Evolutionary conservation across 2,797 vertebrate species (phyloP).

Genomic region (Oryzias sinensis): DNA sequence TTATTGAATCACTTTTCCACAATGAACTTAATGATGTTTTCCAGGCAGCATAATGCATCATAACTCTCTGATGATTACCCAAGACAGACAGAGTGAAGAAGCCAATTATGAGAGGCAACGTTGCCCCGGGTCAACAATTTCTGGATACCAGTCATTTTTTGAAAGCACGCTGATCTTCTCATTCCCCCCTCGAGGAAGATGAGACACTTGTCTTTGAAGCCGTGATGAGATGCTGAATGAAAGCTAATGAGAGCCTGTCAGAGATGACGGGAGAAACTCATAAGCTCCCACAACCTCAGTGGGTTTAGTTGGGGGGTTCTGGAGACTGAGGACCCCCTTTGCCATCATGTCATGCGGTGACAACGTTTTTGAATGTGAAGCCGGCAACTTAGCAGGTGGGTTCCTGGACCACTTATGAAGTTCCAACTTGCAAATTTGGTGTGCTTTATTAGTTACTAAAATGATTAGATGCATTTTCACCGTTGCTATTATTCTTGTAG

Average conservation of each 20-base stretch:
- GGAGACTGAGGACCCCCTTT: neutral
- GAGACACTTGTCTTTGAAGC: conserved; percentile 73
- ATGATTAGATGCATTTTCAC: no score
- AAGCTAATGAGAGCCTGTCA: conserved; percentile 76
- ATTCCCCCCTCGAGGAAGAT: conserved; percentile 55
- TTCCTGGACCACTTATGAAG: no score
- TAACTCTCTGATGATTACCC: conserved; percentile 60
- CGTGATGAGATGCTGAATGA: conserved; percentile 72
- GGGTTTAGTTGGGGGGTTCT: conserved; percentile 32
- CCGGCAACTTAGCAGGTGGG: no score
- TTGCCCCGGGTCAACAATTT: conserved; percentile 67
- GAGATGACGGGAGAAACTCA: conserved; percentile 61
- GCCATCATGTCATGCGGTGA: no score
- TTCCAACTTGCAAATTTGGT: no score
- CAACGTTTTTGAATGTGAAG: neutral
- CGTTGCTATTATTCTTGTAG: no score
- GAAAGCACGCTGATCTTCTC: conserved; percentile 58
- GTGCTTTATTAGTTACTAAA: no score
- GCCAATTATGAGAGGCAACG: conserved; percentile 68
- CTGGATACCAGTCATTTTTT: conserved; percentile 75
- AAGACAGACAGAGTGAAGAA: conserved; percentile 62
- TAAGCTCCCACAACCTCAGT: conserved; percentile 49
- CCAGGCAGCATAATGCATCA: conserved; percentile 66
- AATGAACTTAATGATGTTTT: conserved; percentile 66
- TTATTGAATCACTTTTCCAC: conserved; percentile 64